phyloP scores from a whole-genome alignment of 2,113 vertebrate genomes.

The Arvicanthis niloticus region DNA sequence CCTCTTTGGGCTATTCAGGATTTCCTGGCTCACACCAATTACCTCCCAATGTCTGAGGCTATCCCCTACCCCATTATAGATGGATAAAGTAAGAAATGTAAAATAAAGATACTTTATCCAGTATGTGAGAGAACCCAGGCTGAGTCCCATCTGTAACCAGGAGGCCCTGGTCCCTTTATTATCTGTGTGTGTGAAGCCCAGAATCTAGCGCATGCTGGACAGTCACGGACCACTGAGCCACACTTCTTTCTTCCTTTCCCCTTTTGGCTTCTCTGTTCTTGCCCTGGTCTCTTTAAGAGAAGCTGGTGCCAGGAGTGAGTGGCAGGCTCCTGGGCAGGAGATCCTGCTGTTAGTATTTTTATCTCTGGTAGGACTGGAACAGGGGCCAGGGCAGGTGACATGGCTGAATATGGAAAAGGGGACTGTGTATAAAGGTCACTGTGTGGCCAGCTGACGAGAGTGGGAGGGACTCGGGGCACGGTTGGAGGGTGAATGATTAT shows the following conservation, averaged over 20 bases:
- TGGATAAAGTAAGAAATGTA: no score
- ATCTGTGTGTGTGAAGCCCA: neutral
- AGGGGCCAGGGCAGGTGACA: conserved; percentile 43
- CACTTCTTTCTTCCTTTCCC: no score
- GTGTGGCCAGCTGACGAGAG: neutral
- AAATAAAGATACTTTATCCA: no score
- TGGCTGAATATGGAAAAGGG: conserved; percentile 80
- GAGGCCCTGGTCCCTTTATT: conserved; percentile 31
- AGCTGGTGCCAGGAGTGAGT: neutral
- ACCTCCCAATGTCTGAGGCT: neutral
- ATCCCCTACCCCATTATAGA: neutral
- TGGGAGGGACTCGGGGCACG: no score
- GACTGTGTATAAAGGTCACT: conserved; percentile 87
- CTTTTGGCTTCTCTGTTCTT: neutral
- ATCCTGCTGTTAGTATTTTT: conserved; percentile 72
- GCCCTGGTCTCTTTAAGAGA: conserved; percentile 72
- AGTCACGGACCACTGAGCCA: neutral
- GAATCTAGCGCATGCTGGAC: neutral
- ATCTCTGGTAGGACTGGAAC: conserved; percentile 27
- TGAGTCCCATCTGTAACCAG: neutral
- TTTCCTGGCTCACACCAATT: neutral
- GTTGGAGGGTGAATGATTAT: neutral
- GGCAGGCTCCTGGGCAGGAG: conserved; percentile 32
- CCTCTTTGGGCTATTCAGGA: neutral
- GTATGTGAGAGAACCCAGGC: neutral